These are phyloP conservation scores for Myotis vivesi DNA, from an alignment of 2,797 vertebrate genomes.

Conservation along the genomic window DNA sequence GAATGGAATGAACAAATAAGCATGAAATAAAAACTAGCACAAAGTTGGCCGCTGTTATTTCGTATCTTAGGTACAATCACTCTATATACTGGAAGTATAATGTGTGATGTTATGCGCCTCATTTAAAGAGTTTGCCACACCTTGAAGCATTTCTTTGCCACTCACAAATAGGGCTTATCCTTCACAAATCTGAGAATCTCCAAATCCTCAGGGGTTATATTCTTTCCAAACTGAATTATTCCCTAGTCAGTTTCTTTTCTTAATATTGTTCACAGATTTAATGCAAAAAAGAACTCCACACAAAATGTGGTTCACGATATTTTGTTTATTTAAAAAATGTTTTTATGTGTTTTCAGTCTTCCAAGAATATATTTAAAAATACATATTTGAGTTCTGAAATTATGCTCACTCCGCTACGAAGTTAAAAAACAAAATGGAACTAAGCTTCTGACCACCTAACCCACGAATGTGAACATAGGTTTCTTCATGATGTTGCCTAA, in stretches of 20 bases:
- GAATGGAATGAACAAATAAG: neutral
- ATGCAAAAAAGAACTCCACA: neutral
- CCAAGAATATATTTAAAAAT: neutral
- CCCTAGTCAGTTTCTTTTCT: neutral
- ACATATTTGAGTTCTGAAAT: neutral
- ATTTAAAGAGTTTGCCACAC: neutral
- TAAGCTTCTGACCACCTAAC: neutral
- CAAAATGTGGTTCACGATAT: neutral
- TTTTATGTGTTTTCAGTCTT: neutral
- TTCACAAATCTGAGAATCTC: neutral
- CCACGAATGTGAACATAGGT: slow-evolving; percentile 46
- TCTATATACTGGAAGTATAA: neutral
- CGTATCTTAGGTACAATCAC: neutral
- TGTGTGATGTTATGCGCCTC: neutral
- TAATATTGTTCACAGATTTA: neutral
- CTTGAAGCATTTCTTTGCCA: neutral
- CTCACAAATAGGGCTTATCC: neutral
- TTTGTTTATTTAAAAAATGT: neutral
- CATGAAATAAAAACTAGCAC: neutral
- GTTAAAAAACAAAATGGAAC: neutral
- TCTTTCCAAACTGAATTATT: neutral
- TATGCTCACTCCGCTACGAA: neutral
- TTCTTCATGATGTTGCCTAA: slow-evolving; percentile 25
- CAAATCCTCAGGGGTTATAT: neutral
- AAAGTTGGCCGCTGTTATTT: neutral